Base-by-base conservation (phyloP, 2,113 vertebrate genomes). In the Turdus rufiventris region DNA sequence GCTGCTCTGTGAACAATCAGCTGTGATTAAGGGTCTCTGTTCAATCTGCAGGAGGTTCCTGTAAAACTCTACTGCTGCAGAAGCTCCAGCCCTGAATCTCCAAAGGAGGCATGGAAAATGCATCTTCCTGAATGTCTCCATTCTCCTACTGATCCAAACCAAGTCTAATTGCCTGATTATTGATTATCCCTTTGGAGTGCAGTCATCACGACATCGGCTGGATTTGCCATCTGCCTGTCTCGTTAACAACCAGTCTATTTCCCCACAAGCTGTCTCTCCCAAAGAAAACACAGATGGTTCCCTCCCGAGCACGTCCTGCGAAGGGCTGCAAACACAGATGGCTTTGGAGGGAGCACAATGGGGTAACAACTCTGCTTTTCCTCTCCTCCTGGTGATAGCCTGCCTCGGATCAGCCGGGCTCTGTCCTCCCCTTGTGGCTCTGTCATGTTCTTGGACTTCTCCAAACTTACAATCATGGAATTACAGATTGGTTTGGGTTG, bases 211-310 rank as follows among this genome's bases (percentile, higher is more conserved):
- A 47, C 79, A 53, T 45, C 4, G 48, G 66, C 79, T 36, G 75
- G 72, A 47, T 94, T 58, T 94, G 94, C 96, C 95, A 94, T 94
- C 95, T 94, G 95, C 87, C 84, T 63, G 70, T 84, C 94, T 87
- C 56, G 14, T 83, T 88, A 62, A 28, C 81, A 93, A 16, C 72
- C 79, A 34, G 1, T 67, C 88, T 94, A 74, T 93, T 92, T 80
- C 89, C 66, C 94, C 92, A 93, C 80, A 83, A 91, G 83, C 94
- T 94, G 72, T n/a, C 79, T 87, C 50, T 71, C 62, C 77, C 76
- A 87, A 75, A 26, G 66, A 77, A 89, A 95, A 96, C 77, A 87
- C 95, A 94, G 89, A 96, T 92, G 96, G 80, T 79, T 91, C 38
- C 68, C 43, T 42, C 20, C 76, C 21, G 28, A 14, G 62, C 84